Evolutionary conservation across 1,140 invertebrate genomes (phyloP).

Genomic region (Zaprionus camerounensis): DNA sequence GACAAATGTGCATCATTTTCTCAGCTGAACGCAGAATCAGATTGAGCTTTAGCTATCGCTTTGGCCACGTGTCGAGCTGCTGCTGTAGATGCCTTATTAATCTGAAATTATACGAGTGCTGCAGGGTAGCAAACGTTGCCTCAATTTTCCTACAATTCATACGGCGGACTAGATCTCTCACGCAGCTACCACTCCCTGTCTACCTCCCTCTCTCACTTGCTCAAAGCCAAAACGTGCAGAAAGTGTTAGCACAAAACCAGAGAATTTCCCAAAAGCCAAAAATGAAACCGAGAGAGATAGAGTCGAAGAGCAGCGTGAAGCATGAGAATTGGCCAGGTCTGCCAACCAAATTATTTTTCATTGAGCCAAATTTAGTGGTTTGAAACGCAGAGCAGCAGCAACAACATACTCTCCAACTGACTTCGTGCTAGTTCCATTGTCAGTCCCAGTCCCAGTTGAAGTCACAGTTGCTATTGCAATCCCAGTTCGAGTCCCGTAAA

Average conservation of each 20-base stretch:
- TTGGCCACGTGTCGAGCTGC: conserved; percentile 21
- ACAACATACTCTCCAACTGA: conserved; percentile 17
- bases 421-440: conserved; percentile 3
- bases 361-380: conserved; percentile 45
- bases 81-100: conserved; percentile 65
- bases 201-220: neutral
- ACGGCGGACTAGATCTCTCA: too few relatives aligned
- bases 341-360: conserved; percentile 70
- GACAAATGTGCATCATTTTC: conserved; percentile 82
- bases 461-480: neutral
- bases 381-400: conserved; percentile 26
- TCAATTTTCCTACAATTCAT: neutral
- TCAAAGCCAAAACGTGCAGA: conserved; percentile 35
- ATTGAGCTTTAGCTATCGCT: conserved; percentile 47
- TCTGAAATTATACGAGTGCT: conserved; percentile 54
- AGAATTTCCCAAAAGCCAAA: conserved; percentile 40
- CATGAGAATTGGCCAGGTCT: conserved; percentile 7
- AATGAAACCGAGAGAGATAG: neutral
- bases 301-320: neutral
- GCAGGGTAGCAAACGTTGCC: too few relatives aligned
- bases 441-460: conserved; percentile 2
- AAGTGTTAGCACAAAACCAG: conserved; percentile 37
- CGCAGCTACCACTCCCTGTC: too few relatives aligned
- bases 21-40: conserved; percentile 80
- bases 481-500: conserved; percentile 13